These are phyloP conservation scores for Drosophila tanythrix DNA, from an alignment of 2,888 invertebrate genomes.

Conservation along the genomic window DNA sequence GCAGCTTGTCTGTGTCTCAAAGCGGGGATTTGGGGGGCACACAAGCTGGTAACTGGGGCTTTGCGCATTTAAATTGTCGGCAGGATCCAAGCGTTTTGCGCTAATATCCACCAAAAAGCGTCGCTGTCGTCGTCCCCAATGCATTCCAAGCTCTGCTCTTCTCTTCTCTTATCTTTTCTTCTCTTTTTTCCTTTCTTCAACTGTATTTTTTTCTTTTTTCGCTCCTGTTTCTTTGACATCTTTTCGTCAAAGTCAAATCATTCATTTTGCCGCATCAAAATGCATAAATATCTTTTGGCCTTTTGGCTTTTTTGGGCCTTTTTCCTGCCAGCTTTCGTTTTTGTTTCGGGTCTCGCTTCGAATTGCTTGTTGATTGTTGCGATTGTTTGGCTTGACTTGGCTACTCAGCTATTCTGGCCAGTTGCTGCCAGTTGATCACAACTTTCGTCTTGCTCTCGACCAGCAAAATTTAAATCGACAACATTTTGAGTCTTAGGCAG, in stretches of 20 bases:
- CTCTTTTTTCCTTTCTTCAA: constrained; percentile 12
- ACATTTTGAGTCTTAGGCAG: constrained; percentile 33
- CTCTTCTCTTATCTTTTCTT: constrained; percentile 14
- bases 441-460: constrained; percentile 2
- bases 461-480: constrained; percentile 60
- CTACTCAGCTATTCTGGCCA: constrained; percentile 18
- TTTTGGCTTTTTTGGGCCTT: constrained; percentile 31
- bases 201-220: not conserved
- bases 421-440: constrained; percentile 7
- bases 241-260: constrained; percentile 84
- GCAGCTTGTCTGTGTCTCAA: constrained; percentile 9
- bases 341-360: constrained; percentile 44
- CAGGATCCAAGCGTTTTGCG: constrained; percentile 80
- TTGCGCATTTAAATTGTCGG: constrained; percentile 78
- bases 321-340: constrained; percentile 21
- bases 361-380: constrained; percentile 74
- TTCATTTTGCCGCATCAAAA: constrained; percentile 84
- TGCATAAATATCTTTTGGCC: constrained; percentile 76
- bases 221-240: constrained; percentile 73
- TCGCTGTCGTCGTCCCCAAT: constrained; percentile 60
- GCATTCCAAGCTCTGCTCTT: constrained; percentile 51
- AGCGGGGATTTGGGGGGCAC: constrained; percentile 7
- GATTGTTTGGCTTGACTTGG: constrained; percentile 53
- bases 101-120: constrained; percentile 77
- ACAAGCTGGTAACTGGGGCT: constrained; percentile 26